Percentiles rank a stretch among this genome's conserved stretches.
Evolutionary conservation across 2,797 vertebrate genomes (phyloP).

Genomic region (Muscicapa striata): DNA sequence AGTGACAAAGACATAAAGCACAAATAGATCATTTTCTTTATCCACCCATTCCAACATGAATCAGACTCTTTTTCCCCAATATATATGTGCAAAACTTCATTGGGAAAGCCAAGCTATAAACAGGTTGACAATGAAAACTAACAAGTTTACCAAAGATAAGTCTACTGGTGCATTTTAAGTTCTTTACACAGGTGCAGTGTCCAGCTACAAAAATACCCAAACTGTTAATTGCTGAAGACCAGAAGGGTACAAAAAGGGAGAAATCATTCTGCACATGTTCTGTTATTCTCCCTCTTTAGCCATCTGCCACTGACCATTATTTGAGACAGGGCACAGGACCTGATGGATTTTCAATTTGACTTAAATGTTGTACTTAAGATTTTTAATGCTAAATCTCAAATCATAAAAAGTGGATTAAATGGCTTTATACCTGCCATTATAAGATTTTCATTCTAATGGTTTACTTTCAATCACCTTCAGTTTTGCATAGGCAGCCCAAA

Average conservation of each 20-base stretch:
- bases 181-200: background rate
- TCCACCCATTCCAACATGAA: background rate
- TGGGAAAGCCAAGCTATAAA: background rate
- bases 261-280: background rate
- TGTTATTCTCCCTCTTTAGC: background rate
- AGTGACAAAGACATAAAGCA: background rate
- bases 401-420: background rate
- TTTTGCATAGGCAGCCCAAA: constrained; percentile 45
- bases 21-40: background rate
- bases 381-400: constrained; percentile 10
- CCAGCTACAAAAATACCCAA: background rate
- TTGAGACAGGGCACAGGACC: background rate
- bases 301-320: background rate
- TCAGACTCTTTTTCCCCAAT: background rate
- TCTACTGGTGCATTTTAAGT: background rate
- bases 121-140: background rate
- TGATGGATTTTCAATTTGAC: background rate
- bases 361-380: background rate
- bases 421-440: background rate
- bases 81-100: rapidly evolving
- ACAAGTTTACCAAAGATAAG: background rate
- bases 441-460: background rate
- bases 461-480: constrained; percentile 23
- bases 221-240: background rate
- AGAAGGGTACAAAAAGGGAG: background rate